Evolutionary conservation across 2,888 invertebrate species (phyloP).

Genomic region (Himalopsyche anomala): DNA sequence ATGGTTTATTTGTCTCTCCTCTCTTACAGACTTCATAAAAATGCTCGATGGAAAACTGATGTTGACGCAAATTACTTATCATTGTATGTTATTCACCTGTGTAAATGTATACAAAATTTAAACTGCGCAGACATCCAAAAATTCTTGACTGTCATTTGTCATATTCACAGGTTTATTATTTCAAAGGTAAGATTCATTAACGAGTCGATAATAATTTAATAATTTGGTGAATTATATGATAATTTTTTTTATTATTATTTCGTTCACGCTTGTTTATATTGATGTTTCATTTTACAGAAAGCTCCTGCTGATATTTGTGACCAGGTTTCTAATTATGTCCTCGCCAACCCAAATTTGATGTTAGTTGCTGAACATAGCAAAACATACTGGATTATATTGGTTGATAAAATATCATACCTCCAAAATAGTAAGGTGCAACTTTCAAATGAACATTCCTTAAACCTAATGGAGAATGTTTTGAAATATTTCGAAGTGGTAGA

Average conservation of each 20-base stretch:
- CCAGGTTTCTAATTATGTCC: conserved; percentile 52
- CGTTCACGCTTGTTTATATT: neutral
- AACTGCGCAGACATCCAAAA: conserved; percentile 49
- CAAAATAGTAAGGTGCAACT: neutral
- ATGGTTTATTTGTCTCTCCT: neutral
- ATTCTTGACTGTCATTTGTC: conserved; percentile 55
- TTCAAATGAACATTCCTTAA: neutral
- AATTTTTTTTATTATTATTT: neutral
- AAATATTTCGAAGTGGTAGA: conserved; percentile 48
- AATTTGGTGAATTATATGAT: neutral
- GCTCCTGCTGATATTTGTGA: conserved; percentile 28
- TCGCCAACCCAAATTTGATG: conserved; percentile 44
- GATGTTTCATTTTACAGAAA: conserved; percentile 56
- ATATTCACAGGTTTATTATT: conserved; percentile 55
- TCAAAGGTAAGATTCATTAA: conserved; percentile 55
- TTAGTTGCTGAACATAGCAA: conserved; percentile 53
- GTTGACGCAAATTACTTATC: conserved; percentile 53
- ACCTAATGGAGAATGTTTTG: conserved; percentile 44
- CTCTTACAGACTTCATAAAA: conserved; percentile 52
- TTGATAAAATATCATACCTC: conserved; percentile 52
- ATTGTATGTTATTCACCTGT: conserved; percentile 45
- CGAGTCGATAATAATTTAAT: too few species aligned
- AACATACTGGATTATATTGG: conserved; percentile 59
- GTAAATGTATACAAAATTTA: conserved; percentile 49
- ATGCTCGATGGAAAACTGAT: conserved; percentile 52